These are phyloP conservation scores for Rhamphomyia laevipes DNA, from an alignment of 2,888 invertebrate genomes.

Conservation along the genomic window DNA sequence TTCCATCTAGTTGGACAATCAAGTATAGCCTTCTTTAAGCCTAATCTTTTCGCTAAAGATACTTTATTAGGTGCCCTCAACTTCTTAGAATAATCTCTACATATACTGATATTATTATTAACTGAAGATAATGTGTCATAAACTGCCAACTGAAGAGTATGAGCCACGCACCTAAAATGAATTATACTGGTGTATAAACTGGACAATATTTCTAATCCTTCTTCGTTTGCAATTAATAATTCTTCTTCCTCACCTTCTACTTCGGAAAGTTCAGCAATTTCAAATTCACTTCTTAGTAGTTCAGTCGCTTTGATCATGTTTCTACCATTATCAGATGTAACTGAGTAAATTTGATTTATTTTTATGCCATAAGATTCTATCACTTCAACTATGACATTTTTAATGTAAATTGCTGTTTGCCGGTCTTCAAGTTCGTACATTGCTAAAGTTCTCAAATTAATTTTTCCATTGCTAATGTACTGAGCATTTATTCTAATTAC, in stretches of 20 bases:
- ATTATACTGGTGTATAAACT: background rate
- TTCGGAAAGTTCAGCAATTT: too few species aligned
- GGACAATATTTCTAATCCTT: conserved; percentile 1
- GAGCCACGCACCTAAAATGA: background rate
- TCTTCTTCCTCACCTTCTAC: background rate
- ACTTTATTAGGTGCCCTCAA: background rate
- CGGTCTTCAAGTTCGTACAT: background rate
- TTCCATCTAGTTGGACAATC: background rate
- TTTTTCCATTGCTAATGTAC: background rate
- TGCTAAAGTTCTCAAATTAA: background rate
- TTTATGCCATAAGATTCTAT: background rate
- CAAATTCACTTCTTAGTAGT: background rate
- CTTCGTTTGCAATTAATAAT: background rate
- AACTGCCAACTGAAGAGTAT: background rate
- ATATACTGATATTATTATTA: background rate
- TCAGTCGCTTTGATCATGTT: background rate
- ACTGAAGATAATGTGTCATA: background rate
- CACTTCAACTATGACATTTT: background rate
- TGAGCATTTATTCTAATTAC: background rate
- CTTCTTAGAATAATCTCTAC: background rate
- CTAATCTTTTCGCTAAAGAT: background rate
- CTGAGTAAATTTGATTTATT: background rate
- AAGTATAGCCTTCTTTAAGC: background rate
- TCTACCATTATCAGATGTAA: background rate
- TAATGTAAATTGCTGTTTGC: background rate